Conservation (phyloP, 2,888 invertebrate genomes). For the Dorcus parallelipipedus region DNA sequence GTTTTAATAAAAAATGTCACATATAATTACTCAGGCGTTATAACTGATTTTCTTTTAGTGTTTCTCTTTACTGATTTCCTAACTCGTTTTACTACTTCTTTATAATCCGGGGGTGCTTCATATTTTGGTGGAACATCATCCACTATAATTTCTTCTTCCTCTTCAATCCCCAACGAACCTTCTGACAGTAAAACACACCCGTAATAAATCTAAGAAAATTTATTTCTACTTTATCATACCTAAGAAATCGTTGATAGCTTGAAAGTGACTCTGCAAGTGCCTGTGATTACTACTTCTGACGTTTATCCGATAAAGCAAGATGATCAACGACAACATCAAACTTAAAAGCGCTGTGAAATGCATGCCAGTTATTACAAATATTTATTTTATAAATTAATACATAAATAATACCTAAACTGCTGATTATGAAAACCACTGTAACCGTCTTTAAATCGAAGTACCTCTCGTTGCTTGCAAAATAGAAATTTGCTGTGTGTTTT, state of each 20-base stretch:
- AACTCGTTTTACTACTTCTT: conserved; percentile 54
- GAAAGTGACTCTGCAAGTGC: conserved; percentile 63
- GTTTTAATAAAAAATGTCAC: too few species aligned
- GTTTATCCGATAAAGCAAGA: conserved; percentile 62
- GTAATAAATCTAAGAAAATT: conserved; percentile 16
- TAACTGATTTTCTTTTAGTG: too few species aligned
- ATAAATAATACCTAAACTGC: conserved; percentile 53
- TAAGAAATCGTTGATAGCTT: conserved; percentile 65
- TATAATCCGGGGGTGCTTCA: conserved; percentile 70
- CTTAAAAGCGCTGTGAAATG: conserved; percentile 52
- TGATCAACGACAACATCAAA: conserved; percentile 60
- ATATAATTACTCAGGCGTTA: too few species aligned
- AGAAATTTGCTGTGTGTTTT: conserved; percentile 64
- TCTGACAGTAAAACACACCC: conserved; percentile 33
- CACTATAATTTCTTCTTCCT: conserved; percentile 50
- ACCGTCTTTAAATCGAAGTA: conserved; percentile 65
- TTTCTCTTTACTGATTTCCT: too few species aligned
- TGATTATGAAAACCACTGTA: conserved; percentile 61
- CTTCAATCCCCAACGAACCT: conserved; percentile 42
- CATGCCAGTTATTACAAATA: not conserved
- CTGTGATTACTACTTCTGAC: conserved; percentile 59
- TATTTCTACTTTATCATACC: conserved; percentile 45
- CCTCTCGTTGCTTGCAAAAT: conserved; percentile 65
- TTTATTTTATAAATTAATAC: not conserved
- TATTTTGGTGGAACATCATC: conserved; percentile 64